Percentiles rank a stretch among this genome's conserved stretches.
Evolutionary conservation across 2,113 vertebrate species (phyloP).

Genomic region (Australoheros scitulus): DNA sequence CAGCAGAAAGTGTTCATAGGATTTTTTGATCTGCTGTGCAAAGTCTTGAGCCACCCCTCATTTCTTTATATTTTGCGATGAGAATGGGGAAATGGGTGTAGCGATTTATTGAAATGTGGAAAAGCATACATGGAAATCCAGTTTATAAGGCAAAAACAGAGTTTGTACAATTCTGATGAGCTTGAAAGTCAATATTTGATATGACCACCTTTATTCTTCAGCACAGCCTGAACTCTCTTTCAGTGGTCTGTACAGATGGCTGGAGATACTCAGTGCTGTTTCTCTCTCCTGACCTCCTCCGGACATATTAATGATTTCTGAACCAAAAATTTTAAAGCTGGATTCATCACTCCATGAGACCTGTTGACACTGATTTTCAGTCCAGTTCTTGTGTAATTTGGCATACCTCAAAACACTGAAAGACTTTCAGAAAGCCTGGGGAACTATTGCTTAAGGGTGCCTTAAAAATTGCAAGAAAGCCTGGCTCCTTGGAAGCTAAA

Average conservation of each 20-base stretch:
- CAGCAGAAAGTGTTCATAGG: fast-evolving
- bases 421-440: too few relatives aligned
- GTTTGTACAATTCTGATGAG: not conserved
- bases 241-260: not conserved
- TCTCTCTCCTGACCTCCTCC: too few relatives aligned
- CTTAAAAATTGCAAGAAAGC: too few relatives aligned
- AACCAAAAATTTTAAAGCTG: too few relatives aligned
- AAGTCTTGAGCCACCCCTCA: not conserved
- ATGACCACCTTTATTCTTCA: not conserved
- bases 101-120: not conserved
- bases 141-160: not conserved
- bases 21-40: fast-evolving
- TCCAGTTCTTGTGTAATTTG: not conserved
- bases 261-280: too few relatives aligned
- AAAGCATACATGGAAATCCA: not conserved
- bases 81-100: fast-evolving
- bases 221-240: not conserved
- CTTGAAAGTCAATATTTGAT: not conserved
- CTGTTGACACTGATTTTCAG: too few relatives aligned
- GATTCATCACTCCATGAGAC: too few relatives aligned
- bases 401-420: not conserved
- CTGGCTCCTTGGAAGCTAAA: too few relatives aligned
- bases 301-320: too few relatives aligned
- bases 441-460: too few relatives aligned
- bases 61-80: not conserved